Percentiles rank a stretch among this genome's conserved stretches.
Evolutionary conservation across 2,797 vertebrate genomes (phyloP).

Genomic region (Falco naumanni): DNA sequence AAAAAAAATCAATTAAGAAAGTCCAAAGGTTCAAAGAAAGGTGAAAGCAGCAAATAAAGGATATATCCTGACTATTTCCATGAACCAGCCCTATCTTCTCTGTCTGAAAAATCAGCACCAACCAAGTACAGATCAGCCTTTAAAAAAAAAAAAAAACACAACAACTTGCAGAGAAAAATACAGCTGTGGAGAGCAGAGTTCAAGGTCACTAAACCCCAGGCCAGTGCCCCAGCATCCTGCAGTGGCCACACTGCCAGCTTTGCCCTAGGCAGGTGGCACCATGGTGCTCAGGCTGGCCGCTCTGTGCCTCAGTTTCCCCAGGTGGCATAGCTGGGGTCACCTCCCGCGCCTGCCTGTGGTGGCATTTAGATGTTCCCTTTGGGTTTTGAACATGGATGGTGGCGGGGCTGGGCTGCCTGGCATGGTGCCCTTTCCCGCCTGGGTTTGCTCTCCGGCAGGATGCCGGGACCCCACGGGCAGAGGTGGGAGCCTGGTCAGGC

Average conservation of each 20-base stretch:
- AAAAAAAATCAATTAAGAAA: neutral
- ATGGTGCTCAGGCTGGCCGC: neutral
- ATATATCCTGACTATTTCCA: neutral
- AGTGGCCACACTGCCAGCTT: neutral
- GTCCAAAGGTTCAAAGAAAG: neutral
- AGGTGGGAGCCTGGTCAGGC: neutral
- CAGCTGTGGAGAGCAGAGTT: neutral
- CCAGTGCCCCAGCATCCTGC: rapidly evolving
- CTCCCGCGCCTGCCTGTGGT: rapidly evolving
- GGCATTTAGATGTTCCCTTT: rapidly evolving
- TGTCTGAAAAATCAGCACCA: neutral
- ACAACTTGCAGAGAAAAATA: neutral
- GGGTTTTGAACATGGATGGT: neutral
- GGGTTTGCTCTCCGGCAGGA: neutral
- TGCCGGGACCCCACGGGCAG: rapidly evolving
- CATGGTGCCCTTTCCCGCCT: neutral
- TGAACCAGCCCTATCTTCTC: neutral
- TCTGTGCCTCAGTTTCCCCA: neutral
- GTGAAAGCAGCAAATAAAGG: neutral
- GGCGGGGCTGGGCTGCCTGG: neutral
- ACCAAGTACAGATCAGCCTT: neutral
- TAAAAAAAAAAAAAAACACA: neutral
- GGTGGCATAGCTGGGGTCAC: rapidly evolving
- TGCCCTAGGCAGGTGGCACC: neutral
- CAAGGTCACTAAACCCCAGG: neutral